Conservation (phyloP, 2,888 invertebrate genomes). For the Ligdia adustata region DNA sequence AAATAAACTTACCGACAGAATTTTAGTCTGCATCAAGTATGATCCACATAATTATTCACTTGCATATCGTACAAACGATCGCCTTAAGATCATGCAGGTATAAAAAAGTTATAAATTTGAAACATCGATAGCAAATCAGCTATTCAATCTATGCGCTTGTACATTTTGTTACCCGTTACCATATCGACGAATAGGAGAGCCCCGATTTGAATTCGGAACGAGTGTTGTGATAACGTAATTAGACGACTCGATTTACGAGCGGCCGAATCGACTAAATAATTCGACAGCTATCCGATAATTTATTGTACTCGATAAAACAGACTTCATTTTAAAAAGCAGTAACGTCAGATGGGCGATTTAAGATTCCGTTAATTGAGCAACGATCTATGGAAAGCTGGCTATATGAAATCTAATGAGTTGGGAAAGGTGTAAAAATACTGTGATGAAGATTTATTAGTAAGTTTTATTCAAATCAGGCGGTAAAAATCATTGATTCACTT, state of each 20-base stretch:
- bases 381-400: conserved; percentile 8
- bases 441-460: too few species aligned
- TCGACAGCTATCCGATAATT: conserved; percentile 33
- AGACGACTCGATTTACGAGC: conserved; percentile 32
- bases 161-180: conserved; percentile 38
- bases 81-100: too few species aligned
- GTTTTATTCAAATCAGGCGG: too few species aligned
- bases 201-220: conserved; percentile 30
- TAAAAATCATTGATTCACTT: too few species aligned
- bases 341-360: conserved; percentile 14
- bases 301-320: conserved; percentile 17
- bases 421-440: not conserved
- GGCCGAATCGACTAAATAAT: conserved; percentile 26
- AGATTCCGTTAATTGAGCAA: conserved; percentile 18
- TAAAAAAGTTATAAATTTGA: too few species aligned
- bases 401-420: conserved; percentile 2
- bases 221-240: conserved; percentile 35
- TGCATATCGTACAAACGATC: too few species aligned
- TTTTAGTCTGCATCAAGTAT: too few species aligned
- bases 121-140: conserved; percentile 57
- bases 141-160: conserved; percentile 42
- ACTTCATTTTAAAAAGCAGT: conserved; percentile 24
- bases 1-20: not conserved
- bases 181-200: conserved; percentile 31
- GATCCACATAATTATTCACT: too few species aligned